Evolutionary conservation across 2,888 invertebrate species (phyloP), one percentile per base, ranked within the genome.

Genomic region (Pandemis corylana): DNA sequence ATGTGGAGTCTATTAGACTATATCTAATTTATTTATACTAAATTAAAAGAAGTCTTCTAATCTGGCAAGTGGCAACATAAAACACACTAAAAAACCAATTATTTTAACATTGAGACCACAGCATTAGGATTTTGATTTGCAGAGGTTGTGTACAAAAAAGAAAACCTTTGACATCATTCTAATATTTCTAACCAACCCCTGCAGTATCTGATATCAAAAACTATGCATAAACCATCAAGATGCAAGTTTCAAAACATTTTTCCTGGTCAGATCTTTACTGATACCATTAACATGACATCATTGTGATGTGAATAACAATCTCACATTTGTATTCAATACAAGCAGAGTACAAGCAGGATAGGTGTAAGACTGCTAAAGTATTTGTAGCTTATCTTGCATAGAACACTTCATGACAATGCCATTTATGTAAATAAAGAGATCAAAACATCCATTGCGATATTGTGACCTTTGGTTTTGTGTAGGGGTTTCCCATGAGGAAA

Each of bases 311-410:
- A n/a, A 36, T 65, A 13, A 13, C 65, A 65, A 67, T 41, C 53
- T 64, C 42, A 10, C 41, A 53, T 67, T 67, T 15, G 67, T 67
- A 67, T 67, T 67, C 67, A n/a, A 15, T 53, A 51, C 51, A 51
- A 28, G 36, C 41, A 53, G 36, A n/a, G 15, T 10, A 28, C 20
- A 36, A 36, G 28, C 28, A 36, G 2, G 28, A 36, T 49, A 46
- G 7, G 49, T 65, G n/a, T 65, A 10, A 44, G 44, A 28, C 5
- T 13, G 13, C 28, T 36, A 28, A 59, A 12, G 10, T 59, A 59
- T 59, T 59, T 28, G 28, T 59, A 28, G 59, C 59, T 59, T 20
- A 59, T 59, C 28, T 59, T 28, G 15, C 3, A 1, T 56, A 15
- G 56, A 56, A 9, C 4, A 56, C 56, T 56, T 20, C 56, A 20